A percentile compares a stretch with the other conserved stretches of the same genome.
Evolutionary conservation across 2,888 invertebrate species (phyloP).

Genomic region (Drosophila diplacantha): DNA sequence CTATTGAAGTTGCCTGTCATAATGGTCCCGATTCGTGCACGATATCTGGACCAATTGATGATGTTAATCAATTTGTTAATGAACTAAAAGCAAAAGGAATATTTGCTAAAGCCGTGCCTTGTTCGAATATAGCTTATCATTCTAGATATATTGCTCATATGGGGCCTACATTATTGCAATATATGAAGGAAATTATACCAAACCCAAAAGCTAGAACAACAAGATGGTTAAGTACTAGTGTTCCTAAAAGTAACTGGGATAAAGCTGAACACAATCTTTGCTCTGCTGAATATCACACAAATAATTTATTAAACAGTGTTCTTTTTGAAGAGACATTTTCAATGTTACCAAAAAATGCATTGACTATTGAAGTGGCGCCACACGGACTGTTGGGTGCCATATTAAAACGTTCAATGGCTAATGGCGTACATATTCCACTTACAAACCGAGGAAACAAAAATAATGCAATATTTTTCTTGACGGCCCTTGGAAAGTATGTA

Average conservation of each 20-base stretch:
- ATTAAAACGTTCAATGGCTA: conserved; percentile 81
- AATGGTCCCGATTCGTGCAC: conserved; percentile 91
- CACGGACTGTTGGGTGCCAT: conserved; percentile 84
- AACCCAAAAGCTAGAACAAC: conserved; percentile 83
- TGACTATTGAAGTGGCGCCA: conserved; percentile 85
- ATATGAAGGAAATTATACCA: conserved; percentile 82
- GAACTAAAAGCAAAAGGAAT: conserved; percentile 84
- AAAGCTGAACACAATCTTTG: conserved; percentile 80
- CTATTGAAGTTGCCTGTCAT: conserved; percentile 91
- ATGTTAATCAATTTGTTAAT: conserved; percentile 83
- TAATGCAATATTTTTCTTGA: conserved; percentile 76
- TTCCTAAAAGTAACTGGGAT: conserved; percentile 85
- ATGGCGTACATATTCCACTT: conserved; percentile 80
- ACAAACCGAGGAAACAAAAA: conserved; percentile 81
- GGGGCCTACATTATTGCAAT: conserved; percentile 83
- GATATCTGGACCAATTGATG: conserved; percentile 90
- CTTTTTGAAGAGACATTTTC: conserved; percentile 82
- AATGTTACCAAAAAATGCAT: conserved; percentile 81
- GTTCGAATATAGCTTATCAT: conserved; percentile 93
- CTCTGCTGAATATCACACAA: conserved; percentile 93
- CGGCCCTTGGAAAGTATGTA: conserved; percentile 78
- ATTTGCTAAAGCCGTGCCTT: conserved; percentile 90
- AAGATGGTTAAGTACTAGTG: conserved; percentile 92
- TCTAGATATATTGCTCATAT: conserved; percentile 86
- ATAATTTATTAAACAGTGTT: conserved; percentile 84